Evolutionary conservation across 1,140 invertebrate species (phyloP).

Genomic region (Heliothis subflexa): DNA sequence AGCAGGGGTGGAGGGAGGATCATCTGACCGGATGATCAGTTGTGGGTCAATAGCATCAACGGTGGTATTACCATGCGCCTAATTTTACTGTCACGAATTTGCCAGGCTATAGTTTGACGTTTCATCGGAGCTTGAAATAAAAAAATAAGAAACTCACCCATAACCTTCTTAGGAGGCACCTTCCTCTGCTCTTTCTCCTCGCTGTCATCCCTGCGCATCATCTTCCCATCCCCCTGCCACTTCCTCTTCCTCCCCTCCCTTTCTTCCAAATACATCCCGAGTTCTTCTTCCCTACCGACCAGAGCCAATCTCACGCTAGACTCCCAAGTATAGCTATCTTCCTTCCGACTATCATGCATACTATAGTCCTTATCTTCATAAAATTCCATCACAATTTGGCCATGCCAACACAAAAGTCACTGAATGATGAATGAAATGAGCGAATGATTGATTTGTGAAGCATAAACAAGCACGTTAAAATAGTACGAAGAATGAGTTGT

Average conservation of each 20-base stretch:
- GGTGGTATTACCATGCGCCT: too few relatives aligned
- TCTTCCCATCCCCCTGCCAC: slow-evolving; percentile 75
- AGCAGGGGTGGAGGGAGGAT: too few relatives aligned
- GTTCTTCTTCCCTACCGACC: slow-evolving; percentile 72
- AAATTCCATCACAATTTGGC: slow-evolving; percentile 76
- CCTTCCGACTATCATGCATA: slow-evolving; percentile 77
- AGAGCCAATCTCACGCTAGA: slow-evolving; percentile 72
- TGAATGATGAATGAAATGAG: slow-evolving; percentile 75
- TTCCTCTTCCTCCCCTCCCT: slow-evolving; percentile 74
- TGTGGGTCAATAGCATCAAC: too few relatives aligned
- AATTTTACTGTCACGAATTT: too few relatives aligned
- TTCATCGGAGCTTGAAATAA: neutral
- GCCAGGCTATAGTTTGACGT: too few relatives aligned
- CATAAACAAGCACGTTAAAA: slow-evolving; percentile 88
- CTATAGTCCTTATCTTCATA: slow-evolving; percentile 70
- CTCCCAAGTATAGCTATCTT: slow-evolving; percentile 75
- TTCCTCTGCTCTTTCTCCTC: slow-evolving; percentile 78
- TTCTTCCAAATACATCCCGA: slow-evolving; percentile 79
- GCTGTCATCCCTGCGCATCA: slow-evolving; percentile 70
- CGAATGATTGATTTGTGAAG: slow-evolving; percentile 43
- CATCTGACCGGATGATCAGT: too few relatives aligned
- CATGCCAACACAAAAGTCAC: slow-evolving; percentile 73
- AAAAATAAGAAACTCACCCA: slow-evolving; percentile 67
- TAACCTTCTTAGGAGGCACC: slow-evolving; percentile 78
- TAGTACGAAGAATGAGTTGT: slow-evolving; percentile 94